Conservation (phyloP, 2,888 invertebrate species). For the Drosophila quinaria region DNA sequence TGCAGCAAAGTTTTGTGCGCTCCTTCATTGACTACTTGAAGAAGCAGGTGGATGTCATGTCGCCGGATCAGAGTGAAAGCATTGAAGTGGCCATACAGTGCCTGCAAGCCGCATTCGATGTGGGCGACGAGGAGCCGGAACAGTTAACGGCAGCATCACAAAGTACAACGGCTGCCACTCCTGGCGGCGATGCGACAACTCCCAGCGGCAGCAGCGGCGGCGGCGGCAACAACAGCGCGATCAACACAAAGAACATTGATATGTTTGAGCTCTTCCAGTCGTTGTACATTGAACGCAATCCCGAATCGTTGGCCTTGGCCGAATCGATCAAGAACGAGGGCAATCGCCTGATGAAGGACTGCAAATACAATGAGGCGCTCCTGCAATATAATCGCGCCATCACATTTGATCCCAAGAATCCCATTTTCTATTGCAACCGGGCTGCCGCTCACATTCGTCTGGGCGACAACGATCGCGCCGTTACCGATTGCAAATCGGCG, state of each 20-base stretch:
- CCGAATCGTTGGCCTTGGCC: slow-evolving; percentile 89
- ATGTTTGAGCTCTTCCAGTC: slow-evolving; percentile 86
- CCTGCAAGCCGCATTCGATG: slow-evolving; percentile 94
- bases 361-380: slow-evolving; percentile 93
- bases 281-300: slow-evolving; percentile 85
- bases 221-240: slow-evolving; percentile 14
- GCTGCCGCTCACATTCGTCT: slow-evolving; percentile 98
- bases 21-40: slow-evolving; percentile 84
- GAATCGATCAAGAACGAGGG: slow-evolving; percentile 95
- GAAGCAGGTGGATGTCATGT: slow-evolving; percentile 82
- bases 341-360: slow-evolving; percentile 94
- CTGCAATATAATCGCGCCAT: slow-evolving; percentile 95
- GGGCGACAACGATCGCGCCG: slow-evolving; percentile 92
- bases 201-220: slow-evolving; percentile 17
- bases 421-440: slow-evolving; percentile 98
- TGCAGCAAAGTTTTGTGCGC: slow-evolving; percentile 84
- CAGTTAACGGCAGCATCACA: slow-evolving; percentile 45
- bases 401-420: slow-evolving; percentile 93
- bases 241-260: slow-evolving; percentile 82
- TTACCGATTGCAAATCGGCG: slow-evolving; percentile 96
- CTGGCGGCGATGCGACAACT: slow-evolving; percentile 33
- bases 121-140: slow-evolving; percentile 84
- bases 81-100: slow-evolving; percentile 98
- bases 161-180: slow-evolving; percentile 39
- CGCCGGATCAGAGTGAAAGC: slow-evolving; percentile 84